Evolutionary conservation across 92 coral and sea anemone species (phyloP).

Genomic region (Porites lobata): DNA sequence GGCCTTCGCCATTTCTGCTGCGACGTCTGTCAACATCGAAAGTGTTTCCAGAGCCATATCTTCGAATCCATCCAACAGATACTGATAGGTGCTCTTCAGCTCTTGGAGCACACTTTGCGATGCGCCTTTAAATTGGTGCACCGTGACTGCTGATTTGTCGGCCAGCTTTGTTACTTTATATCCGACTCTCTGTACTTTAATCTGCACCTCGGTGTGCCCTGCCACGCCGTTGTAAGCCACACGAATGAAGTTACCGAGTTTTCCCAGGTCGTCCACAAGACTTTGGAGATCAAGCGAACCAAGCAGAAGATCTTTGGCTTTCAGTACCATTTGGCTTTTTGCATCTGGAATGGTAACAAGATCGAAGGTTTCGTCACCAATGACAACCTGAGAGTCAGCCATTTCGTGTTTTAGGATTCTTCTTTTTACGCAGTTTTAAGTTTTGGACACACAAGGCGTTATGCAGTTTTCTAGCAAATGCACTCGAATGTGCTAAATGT

Average conservation of each 20-base stretch:
- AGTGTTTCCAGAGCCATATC: constrained; percentile 78
- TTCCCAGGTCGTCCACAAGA: constrained; percentile 68
- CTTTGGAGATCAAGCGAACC: constrained; percentile 66
- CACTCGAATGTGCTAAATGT: not conserved
- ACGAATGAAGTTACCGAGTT: constrained; percentile 74
- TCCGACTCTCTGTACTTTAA: constrained; percentile 71
- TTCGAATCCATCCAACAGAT: constrained; percentile 69
- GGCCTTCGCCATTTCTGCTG: constrained; percentile 70
- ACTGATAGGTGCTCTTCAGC: constrained; percentile 59
- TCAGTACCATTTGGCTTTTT: constrained; percentile 40
- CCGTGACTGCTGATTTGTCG: constrained; percentile 74
- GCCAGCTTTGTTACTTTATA: constrained; percentile 75
- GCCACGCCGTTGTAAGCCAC: constrained; percentile 81
- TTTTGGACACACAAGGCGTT: not conserved
- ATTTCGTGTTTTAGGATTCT: not conserved
- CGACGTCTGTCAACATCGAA: constrained; percentile 48
- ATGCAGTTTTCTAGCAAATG: not conserved
- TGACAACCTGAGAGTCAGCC: constrained; percentile 49
- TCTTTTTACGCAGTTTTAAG: not conserved
- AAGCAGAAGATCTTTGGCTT: constrained; percentile 24
- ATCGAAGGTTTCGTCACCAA: constrained; percentile 63
- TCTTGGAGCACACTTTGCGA: constrained; percentile 61
- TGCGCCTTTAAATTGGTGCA: constrained; percentile 63
- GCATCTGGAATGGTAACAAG: constrained; percentile 57
- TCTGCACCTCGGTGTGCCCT: constrained; percentile 69